Base-by-base conservation (phyloP, 2,888 invertebrate genomes). In the Synergus laeviventris region DNA sequence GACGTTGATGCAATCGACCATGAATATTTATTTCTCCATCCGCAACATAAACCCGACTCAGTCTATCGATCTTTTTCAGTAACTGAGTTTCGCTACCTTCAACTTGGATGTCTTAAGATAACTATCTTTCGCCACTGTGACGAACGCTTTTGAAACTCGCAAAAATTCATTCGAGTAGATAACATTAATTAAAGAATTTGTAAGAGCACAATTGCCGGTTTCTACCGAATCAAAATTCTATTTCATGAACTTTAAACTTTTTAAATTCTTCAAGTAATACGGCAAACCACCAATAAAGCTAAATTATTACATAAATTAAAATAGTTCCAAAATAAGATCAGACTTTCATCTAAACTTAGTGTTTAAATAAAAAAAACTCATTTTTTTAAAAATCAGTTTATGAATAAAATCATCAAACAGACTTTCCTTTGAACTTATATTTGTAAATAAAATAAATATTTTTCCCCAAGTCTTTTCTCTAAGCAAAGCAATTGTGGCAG, bases 41-140 rank as follows among this genome's bases (percentile, higher is more conserved):
- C 70, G 24, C 24, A 70, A 70, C 16, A 14, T 12, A 31, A 70
- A 70, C 45, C 31, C 21, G 56, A 18, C 21, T 49, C 66, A 49
- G 31, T 24, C 45, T 70, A 70, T 70, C 49, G 70, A 70, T 70
- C 70, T 49, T 49, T 49, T 49, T 45, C 24, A 45, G 70, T 70
- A 70, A 66, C 45, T 70, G 49, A 70, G 42, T 42, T 45, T 66
- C 42, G 21, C 11, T 45, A 42, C 42, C 42, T 45, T 66, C 66
- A 66, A 66, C 42, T 45, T 42, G 24, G 66, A 66, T 49, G 49
- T 16, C 16, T 42, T 42, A 42, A 42, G 64, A 64, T 64, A 18
- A 64, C 64, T 64, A 64, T 66, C 16, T 66, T 18, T 66, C 9
- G 66, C 66, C 16, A 45, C 42, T 66, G 16, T 14, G n/a, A 21